phyloP scores from a whole-genome alignment of 1,140 invertebrate genomes.

The Pseudomyrmex concolor region DNA sequence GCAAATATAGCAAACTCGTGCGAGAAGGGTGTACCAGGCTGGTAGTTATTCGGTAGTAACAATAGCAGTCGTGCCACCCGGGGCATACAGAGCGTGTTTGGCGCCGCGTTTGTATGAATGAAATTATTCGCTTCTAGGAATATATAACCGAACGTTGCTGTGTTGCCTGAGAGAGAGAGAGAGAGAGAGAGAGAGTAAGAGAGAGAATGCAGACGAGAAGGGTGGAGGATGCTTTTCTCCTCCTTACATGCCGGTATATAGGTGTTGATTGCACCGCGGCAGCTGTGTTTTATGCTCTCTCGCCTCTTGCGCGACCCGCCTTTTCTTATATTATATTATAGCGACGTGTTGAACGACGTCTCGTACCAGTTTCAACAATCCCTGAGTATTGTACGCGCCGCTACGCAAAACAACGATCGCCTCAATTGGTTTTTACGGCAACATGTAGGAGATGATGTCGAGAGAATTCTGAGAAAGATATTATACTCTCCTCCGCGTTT shows the following conservation, averaged over 20 bases:
- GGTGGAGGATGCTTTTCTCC: constrained; percentile 34
- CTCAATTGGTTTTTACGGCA: constrained; percentile 23
- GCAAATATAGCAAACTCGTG: constrained; percentile 75
- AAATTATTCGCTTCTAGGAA: constrained; percentile 84
- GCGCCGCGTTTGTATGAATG: constrained; percentile 82
- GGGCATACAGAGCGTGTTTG: constrained; percentile 78
- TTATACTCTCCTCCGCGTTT: no score
- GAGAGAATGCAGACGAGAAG: background rate
- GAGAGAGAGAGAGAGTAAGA: constrained; percentile 13
- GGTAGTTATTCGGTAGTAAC: constrained; percentile 81
- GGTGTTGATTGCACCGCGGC: constrained; percentile 79
- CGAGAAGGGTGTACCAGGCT: constrained; percentile 66
- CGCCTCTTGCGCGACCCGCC: constrained; percentile 64
- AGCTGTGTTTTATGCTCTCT: constrained; percentile 79
- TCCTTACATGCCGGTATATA: constrained; percentile 60
- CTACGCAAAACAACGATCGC: constrained; percentile 34
- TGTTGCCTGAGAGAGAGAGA: constrained; percentile 61
- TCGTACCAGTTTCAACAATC: constrained; percentile 81
- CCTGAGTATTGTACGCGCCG: constrained; percentile 79
- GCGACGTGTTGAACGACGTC: constrained; percentile 80
- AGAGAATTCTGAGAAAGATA: background rate
- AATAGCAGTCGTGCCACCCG: constrained; percentile 83
- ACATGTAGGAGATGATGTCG: background rate
- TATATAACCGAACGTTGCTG: constrained; percentile 69
- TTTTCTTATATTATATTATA: constrained; percentile 81